These are phyloP conservation scores for Mythimna ferrago DNA, from an alignment of 2,888 invertebrate genomes.

Conservation along the genomic window DNA sequence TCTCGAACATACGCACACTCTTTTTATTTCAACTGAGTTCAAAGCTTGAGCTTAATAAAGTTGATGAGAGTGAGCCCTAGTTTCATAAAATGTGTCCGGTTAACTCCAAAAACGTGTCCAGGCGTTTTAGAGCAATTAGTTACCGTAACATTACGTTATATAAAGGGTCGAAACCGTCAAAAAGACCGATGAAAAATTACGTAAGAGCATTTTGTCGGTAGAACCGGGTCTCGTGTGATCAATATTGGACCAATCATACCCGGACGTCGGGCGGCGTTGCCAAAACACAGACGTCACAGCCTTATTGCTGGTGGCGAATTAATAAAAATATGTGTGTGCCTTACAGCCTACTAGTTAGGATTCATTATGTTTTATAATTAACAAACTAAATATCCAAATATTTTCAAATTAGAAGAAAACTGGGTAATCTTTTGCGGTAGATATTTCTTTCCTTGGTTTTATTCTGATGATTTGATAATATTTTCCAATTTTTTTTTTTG, in stretches of 20 bases:
- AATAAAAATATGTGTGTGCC: constrained; percentile 49
- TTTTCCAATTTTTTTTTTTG: too few species aligned
- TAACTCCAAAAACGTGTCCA: constrained; percentile 33
- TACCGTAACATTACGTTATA: constrained; percentile 12
- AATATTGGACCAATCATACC: constrained; percentile 71
- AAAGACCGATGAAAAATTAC: constrained; percentile 50
- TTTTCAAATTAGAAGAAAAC: too few species aligned
- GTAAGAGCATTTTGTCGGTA: constrained; percentile 60
- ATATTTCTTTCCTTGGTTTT: too few species aligned
- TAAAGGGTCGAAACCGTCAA: constrained; percentile 41
- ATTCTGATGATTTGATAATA: too few species aligned
- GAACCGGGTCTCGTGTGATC: constrained; percentile 65
- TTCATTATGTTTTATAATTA: constrained; percentile 9
- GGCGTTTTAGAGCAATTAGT: constrained; percentile 31
- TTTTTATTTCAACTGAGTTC: constrained; percentile 23
- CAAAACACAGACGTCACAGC: constrained; percentile 62
- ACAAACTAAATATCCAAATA: too few species aligned
- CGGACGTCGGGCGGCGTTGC: constrained; percentile 57
- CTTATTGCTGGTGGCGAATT: constrained; percentile 49
- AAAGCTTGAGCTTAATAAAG: constrained; percentile 48
- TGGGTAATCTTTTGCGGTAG: too few species aligned
- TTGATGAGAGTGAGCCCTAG: constrained; percentile 43
- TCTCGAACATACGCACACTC: constrained; percentile 2
- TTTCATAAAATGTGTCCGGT: constrained; percentile 31
- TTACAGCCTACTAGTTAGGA: constrained; percentile 23